These are phyloP conservation scores for Eristalis tenax DNA, from an alignment of 2,888 invertebrate species.

Conservation along the genomic window DNA sequence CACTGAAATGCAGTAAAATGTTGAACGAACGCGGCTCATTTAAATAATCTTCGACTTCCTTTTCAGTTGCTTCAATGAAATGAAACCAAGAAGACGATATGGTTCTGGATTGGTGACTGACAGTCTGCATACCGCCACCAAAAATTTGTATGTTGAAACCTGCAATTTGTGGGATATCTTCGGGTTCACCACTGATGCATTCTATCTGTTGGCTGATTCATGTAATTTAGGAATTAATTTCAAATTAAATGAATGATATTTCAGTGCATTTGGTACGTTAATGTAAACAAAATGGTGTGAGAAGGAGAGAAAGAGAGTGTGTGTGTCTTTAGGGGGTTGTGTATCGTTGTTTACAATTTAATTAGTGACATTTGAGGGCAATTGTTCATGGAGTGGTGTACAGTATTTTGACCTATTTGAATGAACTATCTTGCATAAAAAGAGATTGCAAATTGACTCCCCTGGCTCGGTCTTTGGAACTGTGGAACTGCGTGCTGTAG, in stretches of 20 bases:
- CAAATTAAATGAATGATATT: slow-evolving; percentile 43
- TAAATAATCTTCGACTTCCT: slow-evolving; percentile 71
- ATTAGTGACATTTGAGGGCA: background rate
- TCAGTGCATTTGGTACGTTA: slow-evolving; percentile 42
- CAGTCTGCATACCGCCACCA: slow-evolving; percentile 71
- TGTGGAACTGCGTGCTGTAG: no score
- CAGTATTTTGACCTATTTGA: no score
- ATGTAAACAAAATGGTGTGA: slow-evolving; percentile 31
- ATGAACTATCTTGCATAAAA: no score
- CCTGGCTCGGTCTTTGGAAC: no score
- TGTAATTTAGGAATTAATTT: slow-evolving; percentile 41
- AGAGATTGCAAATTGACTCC: no score
- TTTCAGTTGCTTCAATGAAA: slow-evolving; percentile 57
- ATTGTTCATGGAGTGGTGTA: no score
- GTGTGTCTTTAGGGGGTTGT: background rate
- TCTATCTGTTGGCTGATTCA: slow-evolving; percentile 43
- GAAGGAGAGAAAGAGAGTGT: background rate
- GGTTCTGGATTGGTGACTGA: slow-evolving; percentile 67
- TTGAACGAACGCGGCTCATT: slow-evolving; percentile 53
- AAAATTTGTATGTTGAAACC: slow-evolving; percentile 52
- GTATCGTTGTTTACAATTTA: background rate
- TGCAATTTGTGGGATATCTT: slow-evolving; percentile 54
- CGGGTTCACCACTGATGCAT: slow-evolving; percentile 16
- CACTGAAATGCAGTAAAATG: slow-evolving; percentile 27
- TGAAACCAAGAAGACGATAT: slow-evolving; percentile 61